Percentiles rank a stretch among this genome's conserved stretches.
Evolutionary conservation across 2,888 invertebrate species (phyloP).

Genomic region (Epirrita christyi): DNA sequence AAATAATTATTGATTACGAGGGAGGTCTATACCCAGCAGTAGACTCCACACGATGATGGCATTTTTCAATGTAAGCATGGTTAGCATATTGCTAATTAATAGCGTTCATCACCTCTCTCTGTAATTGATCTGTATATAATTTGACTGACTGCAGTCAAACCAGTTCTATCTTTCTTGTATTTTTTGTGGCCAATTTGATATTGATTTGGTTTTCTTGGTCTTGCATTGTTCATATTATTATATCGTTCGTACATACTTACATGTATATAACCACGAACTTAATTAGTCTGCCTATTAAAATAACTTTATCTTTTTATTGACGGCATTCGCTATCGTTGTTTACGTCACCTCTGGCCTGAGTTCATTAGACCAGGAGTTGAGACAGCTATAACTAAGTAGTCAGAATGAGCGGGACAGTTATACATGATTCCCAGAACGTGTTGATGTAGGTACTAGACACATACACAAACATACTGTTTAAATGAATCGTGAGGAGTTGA

Average conservation of each 20-base stretch:
- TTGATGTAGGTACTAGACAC: conserved; percentile 42
- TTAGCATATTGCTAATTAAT: neutral
- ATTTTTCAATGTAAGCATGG: too few species aligned
- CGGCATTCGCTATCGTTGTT: conserved; percentile 32
- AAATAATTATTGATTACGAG: too few species aligned
- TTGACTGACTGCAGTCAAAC: conserved; percentile 16
- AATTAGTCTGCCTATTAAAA: conserved; percentile 25
- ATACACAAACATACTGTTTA: conserved; percentile 40
- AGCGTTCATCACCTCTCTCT: neutral
- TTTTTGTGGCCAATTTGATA: too few species aligned
- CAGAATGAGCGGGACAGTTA: conserved; percentile 37
- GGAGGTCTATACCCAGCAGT: too few species aligned
- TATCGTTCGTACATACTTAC: too few species aligned
- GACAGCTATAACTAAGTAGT: conserved; percentile 27
- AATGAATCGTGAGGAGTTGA: conserved; percentile 38
- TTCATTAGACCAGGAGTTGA: conserved; percentile 39
- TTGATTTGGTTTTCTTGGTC: neutral
- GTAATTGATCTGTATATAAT: neutral
- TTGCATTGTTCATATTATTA: too few species aligned
- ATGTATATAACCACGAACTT: neutral
- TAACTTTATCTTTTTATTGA: too few species aligned
- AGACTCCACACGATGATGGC: too few species aligned
- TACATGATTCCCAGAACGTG: conserved; percentile 46
- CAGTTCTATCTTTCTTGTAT: conserved; percentile 20
- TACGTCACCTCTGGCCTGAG: conserved; percentile 47